Evolutionary conservation across 1,140 invertebrate species (phyloP).

Genomic region (Trachymyrmex cornetzi): DNA sequence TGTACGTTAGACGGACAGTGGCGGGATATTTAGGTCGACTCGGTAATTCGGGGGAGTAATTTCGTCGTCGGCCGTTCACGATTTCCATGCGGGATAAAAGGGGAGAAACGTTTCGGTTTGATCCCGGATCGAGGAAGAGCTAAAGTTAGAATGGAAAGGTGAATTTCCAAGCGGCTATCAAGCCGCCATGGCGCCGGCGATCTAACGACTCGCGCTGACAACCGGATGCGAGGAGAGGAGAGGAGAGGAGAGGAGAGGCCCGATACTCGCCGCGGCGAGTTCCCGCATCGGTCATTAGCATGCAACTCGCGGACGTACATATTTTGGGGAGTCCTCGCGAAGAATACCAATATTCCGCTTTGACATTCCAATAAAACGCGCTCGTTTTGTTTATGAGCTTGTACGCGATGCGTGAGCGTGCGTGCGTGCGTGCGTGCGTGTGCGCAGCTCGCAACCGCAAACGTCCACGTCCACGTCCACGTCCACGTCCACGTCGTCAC

Average conservation of each 20-base stretch:
- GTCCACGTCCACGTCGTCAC: slow-evolving; percentile 32
- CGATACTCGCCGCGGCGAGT: slow-evolving; percentile 77
- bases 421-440: slow-evolving; percentile 8
- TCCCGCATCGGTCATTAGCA: slow-evolving; percentile 84
- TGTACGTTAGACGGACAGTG: background rate
- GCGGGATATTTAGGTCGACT: slow-evolving; percentile 11
- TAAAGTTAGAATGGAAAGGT: slow-evolving; percentile 68
- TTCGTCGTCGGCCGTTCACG: slow-evolving; percentile 2
- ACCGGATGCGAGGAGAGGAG: slow-evolving; percentile 85
- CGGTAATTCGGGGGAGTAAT: background rate
- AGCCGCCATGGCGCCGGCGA: slow-evolving; percentile 73
- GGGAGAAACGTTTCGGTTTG: background rate
- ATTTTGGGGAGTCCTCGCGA: slow-evolving; percentile 86
- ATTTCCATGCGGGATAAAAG: slow-evolving; percentile 14
- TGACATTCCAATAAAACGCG: slow-evolving; percentile 87
- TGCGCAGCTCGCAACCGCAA: slow-evolving; percentile 20
- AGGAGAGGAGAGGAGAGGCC: slow-evolving; percentile 78
- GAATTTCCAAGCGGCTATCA: slow-evolving; percentile 68
- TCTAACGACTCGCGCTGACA: slow-evolving; percentile 84
- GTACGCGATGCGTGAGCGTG: slow-evolving; percentile 70
- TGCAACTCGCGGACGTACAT: slow-evolving; percentile 86
- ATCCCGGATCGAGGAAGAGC: background rate
- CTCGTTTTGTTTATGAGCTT: slow-evolving; percentile 87
- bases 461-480: slow-evolving; percentile 30
- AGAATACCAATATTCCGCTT: slow-evolving; percentile 87